Base-by-base conservation (phyloP, 1,140 invertebrate genomes). In the Leptestheria dahalacensis region DNA sequence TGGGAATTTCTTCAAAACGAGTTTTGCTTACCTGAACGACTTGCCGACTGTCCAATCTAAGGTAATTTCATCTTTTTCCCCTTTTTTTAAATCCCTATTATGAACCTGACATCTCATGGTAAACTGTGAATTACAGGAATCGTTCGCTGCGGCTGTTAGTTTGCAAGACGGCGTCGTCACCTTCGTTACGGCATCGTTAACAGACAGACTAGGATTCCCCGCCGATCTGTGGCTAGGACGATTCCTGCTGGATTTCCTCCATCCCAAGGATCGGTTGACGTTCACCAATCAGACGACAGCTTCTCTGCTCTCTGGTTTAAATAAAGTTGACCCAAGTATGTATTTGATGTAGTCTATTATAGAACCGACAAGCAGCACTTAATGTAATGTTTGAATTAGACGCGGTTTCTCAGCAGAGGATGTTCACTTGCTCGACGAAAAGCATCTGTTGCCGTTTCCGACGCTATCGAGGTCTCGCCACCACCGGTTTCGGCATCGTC, bases 221-320 rank as follows among this genome's bases (percentile, higher is more conserved):
- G 82, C 83, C 64, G 86, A 91, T 58, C 86, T 86, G 77, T 87
- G 86, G 83, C 72, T 86, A 15, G 87, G 86, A 3, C 74, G 84
- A 49, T 86, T 84, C 2, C 88, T 93, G 65, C 85, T 89, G 55
- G 86, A 91, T 66, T 91, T 90, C 66, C 75, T 92, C 1, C 85
- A 90, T 71, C 79, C 82, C 0, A 85, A 82, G 70, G 88, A 90
- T 68, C 76, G 78, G 23, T 69, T 72, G 11, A 75, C 77, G 11
- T 79, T 85, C 60, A 74, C 78, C 6, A 78, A 77, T 60, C 77
- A 80, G 61, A 77, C 84, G 53, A 78, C 78, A 2, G 73, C 72
- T 26, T 72, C 72, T n/a, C 41, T 61, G 25, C 47, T 59, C 60
- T 60, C 57, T 6, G 28, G 18, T 2, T 28, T 58, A n/a, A 60